A percentile compares a stretch with the other conserved stretches of the same genome.
phyloP scores from a whole-genome alignment of 2,888 invertebrate species.

The Drosophila dives region DNA sequence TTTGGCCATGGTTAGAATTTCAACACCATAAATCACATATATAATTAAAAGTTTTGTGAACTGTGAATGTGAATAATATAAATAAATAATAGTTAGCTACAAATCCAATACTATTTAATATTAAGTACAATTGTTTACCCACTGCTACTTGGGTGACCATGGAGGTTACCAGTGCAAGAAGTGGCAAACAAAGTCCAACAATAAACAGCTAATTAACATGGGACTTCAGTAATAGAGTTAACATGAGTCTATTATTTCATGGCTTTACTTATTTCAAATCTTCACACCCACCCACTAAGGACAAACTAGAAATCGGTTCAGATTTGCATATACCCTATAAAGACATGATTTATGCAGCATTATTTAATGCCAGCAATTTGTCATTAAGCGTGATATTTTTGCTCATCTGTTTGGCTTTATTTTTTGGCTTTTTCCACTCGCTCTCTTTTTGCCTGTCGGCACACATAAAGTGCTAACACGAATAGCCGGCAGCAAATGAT shows the following conservation, averaged over 20 bases:
- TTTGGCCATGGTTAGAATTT: constrained; percentile 28
- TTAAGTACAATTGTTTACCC: not conserved
- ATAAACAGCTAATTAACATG: not conserved
- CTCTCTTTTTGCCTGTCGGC: not conserved
- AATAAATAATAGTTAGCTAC: not conserved
- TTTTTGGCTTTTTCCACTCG: not conserved
- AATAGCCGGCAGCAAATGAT: constrained; percentile 13
- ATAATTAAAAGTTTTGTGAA: not conserved
- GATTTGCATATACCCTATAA: not conserved
- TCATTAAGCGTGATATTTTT: not conserved
- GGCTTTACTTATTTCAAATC: not conserved
- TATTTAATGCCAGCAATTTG: not conserved
- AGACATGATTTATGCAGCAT: not conserved
- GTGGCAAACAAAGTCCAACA: not conserved
- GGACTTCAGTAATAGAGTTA: not conserved
- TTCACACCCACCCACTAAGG: not conserved
- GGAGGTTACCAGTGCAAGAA: not conserved
- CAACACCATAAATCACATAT: constrained; percentile 8
- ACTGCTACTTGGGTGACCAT: not conserved
- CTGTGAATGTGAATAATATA: no score
- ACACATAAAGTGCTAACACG: constrained; percentile 38
- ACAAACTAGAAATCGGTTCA: not conserved
- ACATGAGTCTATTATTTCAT: not conserved
- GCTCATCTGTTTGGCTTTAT: not conserved
- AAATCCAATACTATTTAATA: not conserved